These are phyloP conservation scores for Hippasteria phrygiana DNA, from an alignment of 53 echinoderm and acorn worm species.

Conservation along the genomic window DNA sequence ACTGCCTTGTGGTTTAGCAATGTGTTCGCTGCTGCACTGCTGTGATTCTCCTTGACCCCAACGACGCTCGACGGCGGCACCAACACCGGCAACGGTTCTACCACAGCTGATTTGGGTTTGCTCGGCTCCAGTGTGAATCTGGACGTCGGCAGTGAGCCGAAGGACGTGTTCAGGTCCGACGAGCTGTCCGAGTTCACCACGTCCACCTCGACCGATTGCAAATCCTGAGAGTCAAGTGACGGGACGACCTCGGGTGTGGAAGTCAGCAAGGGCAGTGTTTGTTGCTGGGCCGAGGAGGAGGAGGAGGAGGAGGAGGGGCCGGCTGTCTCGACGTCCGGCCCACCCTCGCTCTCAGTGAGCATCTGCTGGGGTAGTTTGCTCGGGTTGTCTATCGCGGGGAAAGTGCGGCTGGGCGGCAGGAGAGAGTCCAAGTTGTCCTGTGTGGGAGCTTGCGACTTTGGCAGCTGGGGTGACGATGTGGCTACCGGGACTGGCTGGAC, in stretches of 20 bases:
- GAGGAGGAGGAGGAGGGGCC: constrained; percentile 6
- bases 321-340: constrained; percentile 9
- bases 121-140: constrained; percentile 78
- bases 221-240: constrained; percentile 78
- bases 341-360: constrained; percentile 37
- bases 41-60: constrained; percentile 61
- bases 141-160: constrained; percentile 83
- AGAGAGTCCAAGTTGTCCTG: constrained; percentile 12
- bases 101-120: constrained; percentile 4
- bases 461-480: constrained; percentile 18
- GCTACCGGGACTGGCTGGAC: constrained; percentile 18
- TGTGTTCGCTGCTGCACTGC: constrained; percentile 15
- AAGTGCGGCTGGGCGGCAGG: constrained; percentile 12
- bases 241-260: constrained; percentile 6
- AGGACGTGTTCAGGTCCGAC: constrained; percentile 77
- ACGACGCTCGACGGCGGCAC: constrained; percentile 63
- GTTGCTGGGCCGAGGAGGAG: neutral
- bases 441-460: constrained; percentile 26
- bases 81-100: constrained; percentile 64
- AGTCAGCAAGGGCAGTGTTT: constrained; percentile 58
- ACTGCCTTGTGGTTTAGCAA: constrained; percentile 58
- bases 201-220: constrained; percentile 92
- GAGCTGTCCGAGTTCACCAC: constrained; percentile 87
- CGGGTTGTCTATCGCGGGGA: constrained; percentile 25
- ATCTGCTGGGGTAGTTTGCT: constrained; percentile 61